These are phyloP conservation scores for Tenthredo scrophulariae DNA, from an alignment of 2,888 invertebrate species.

Conservation along the genomic window DNA sequence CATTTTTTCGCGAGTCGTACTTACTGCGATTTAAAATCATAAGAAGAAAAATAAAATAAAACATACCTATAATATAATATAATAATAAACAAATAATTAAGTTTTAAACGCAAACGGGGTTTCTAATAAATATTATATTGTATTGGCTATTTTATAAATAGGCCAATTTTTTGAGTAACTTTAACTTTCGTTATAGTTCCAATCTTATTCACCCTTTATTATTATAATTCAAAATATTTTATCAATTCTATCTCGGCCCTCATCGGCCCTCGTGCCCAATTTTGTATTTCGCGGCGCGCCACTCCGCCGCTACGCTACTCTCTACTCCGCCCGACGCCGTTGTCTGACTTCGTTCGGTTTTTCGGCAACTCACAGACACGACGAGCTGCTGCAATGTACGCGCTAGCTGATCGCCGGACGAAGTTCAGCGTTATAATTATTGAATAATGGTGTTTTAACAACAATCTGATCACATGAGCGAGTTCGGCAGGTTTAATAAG, in stretches of 20 bases:
- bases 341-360: slow-evolving; percentile 53
- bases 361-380: slow-evolving; percentile 54
- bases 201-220: neutral
- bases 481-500: slow-evolving; percentile 62
- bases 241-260: slow-evolving; percentile 35
- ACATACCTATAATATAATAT: neutral
- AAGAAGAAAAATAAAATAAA: slow-evolving; percentile 23
- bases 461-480: slow-evolving; percentile 59
- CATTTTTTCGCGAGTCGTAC: slow-evolving; percentile 52
- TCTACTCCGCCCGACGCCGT: slow-evolving; percentile 51
- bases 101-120: neutral
- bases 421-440: slow-evolving; percentile 45
- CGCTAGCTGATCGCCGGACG: slow-evolving; percentile 50
- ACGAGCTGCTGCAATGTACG: slow-evolving; percentile 42
- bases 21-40: slow-evolving; percentile 28
- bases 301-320: slow-evolving; percentile 56
- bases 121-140: slow-evolving; percentile 6
- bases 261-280: slow-evolving; percentile 49
- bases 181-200: neutral
- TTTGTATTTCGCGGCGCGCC: slow-evolving; percentile 61
- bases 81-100: neutral
- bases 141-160: neutral
- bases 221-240: neutral
- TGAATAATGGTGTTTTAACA: slow-evolving; percentile 59
- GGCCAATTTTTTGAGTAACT: neutral